Conservation (phyloP, 2,113 vertebrate genomes). For the Takifugu bimaculatus region DNA sequence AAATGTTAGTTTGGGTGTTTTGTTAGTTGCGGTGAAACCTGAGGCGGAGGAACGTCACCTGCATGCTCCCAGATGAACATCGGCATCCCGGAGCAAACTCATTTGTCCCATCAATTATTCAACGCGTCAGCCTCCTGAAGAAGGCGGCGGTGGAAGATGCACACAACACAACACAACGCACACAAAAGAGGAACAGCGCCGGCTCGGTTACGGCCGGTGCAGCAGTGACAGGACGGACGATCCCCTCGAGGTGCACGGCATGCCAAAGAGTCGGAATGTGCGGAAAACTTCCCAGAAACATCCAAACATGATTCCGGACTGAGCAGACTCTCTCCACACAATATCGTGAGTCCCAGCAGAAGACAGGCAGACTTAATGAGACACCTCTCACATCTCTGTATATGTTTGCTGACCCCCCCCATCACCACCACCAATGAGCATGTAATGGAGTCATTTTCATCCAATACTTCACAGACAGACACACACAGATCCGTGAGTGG, state of each 20-base stretch:
- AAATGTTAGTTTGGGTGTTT: too few species aligned
- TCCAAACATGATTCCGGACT: slow-evolving; percentile 7
- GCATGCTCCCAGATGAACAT: slow-evolving; percentile 44
- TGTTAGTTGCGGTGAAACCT: slow-evolving; percentile 39
- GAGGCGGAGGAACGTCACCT: slow-evolving; percentile 37
- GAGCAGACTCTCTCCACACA: slow-evolving; percentile 42
- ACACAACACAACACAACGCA: slow-evolving; percentile 26
- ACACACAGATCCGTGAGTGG: slow-evolving; percentile 65
- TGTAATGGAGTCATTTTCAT: slow-evolving; percentile 55
- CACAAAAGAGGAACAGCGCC: slow-evolving; percentile 17
- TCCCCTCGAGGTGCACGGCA: too few species aligned
- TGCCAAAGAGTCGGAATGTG: too few species aligned
- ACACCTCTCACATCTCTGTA: slow-evolving; percentile 42
- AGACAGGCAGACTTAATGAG: slow-evolving; percentile 57
- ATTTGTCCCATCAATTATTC: slow-evolving; percentile 70
- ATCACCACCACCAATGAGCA: slow-evolving; percentile 11
- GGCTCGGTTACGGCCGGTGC: neutral
- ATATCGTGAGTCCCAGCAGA: slow-evolving; percentile 54
- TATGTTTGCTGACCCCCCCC: slow-evolving; percentile 45
- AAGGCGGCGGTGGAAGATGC: slow-evolving; percentile 18
- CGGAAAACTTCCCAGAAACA: too few species aligned
- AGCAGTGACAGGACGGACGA: too few species aligned
- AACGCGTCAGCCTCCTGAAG: slow-evolving; percentile 33
- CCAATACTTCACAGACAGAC: slow-evolving; percentile 67
- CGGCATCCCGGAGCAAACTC: slow-evolving; percentile 58